These are phyloP conservation scores for Nomada ruficornis DNA, from an alignment of 2,888 invertebrate genomes.

Conservation along the genomic window DNA sequence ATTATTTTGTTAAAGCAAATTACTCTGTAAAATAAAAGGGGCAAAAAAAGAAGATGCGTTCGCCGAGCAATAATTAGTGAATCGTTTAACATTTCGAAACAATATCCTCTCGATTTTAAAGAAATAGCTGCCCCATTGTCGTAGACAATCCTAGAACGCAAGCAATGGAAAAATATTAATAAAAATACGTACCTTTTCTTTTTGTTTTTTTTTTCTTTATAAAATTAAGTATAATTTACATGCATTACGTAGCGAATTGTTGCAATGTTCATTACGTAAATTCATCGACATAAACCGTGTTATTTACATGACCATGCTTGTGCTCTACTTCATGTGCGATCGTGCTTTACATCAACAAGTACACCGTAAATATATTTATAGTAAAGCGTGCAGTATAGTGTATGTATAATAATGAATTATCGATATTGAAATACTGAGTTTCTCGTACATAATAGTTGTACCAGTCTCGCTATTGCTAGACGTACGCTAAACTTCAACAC, in stretches of 20 bases:
- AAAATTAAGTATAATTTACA: slow-evolving; percentile 66
- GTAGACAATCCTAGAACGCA: slow-evolving; percentile 84
- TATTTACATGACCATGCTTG: slow-evolving; percentile 80
- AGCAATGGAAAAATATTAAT: slow-evolving; percentile 83
- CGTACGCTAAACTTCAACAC: slow-evolving; percentile 48
- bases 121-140: slow-evolving; percentile 84
- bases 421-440: slow-evolving; percentile 49
- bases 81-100: slow-evolving; percentile 64
- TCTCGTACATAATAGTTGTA: slow-evolving; percentile 41
- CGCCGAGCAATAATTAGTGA: slow-evolving; percentile 54
- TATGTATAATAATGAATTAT: slow-evolving; percentile 51
- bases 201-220: slow-evolving; percentile 21
- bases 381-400: slow-evolving; percentile 67
- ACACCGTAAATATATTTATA: slow-evolving; percentile 59
- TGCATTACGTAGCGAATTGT: slow-evolving; percentile 63
- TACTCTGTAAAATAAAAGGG: neutral
- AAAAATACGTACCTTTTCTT: slow-evolving; percentile 63
- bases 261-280: slow-evolving; percentile 52
- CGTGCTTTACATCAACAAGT: slow-evolving; percentile 68
- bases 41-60: slow-evolving; percentile 18
- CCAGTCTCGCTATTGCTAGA: slow-evolving; percentile 39
- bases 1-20: slow-evolving; percentile 17
- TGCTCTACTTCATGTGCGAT: slow-evolving; percentile 72
- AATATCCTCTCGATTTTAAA: slow-evolving; percentile 79
- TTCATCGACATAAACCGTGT: slow-evolving; percentile 70